Base-by-base conservation (phyloP, 2,888 invertebrate genomes). In the Idaea straminata region DNA sequence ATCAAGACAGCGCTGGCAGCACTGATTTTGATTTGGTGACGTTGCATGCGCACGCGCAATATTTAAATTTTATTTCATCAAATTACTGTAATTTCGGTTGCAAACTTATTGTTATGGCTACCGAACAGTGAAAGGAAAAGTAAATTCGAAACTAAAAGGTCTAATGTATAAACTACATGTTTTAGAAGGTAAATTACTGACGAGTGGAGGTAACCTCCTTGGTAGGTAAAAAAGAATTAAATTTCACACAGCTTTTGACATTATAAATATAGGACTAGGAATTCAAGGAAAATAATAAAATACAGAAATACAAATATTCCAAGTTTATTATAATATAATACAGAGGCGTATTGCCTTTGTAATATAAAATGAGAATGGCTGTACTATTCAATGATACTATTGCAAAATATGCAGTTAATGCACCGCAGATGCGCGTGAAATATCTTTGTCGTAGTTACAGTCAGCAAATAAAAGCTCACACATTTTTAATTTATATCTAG, bases 311-410 rank as follows among this genome's bases (percentile, higher is more conserved):
- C 57, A 64, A 35, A 59, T 35, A 57, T 68, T 75, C 25, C 66
- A 79, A 82, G 78, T 80, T 75, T 79, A 77, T 77, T 71, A 71
- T 77, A 79, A 36, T 77, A 75, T 79, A 77, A 35, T 81, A 81
- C 77, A 83, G 82, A 85, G 82, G 82, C 82, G 77, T 85, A 86
- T 85, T 84, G 83, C 86, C 84, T 77, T 75, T 77, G 82, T 82
- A 79, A 85, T 75, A 79, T 78, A 76, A 77, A 78, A 80, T 72
- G 62, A 71, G 64, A 78, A 77, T 67, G 71, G 67, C 74, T 70
- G 73, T 72, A 75, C 74, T 77, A 77, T n/a, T n/a, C n/a, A n/a
- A n/a, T n/a, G n/a, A n/a, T 72, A 75, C 74, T 77, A 77, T 77
- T 62, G 77, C 80, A 81, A 82, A 75, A 69, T 63, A 79, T 72